phyloP scores from a whole-genome alignment of 2,797 vertebrate genomes.

The Poecilia wingei region DNA sequence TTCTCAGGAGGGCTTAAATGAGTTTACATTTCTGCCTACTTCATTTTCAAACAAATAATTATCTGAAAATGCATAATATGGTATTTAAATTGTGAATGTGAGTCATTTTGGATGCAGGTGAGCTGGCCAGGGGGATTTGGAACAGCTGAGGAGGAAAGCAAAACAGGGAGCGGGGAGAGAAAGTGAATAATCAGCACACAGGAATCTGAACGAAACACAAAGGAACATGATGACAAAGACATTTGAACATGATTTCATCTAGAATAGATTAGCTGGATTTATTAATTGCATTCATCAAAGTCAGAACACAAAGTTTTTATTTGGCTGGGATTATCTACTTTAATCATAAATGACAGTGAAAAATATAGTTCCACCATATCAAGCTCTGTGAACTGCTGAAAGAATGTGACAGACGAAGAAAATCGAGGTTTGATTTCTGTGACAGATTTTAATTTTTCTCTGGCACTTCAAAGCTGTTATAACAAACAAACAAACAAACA shows the following conservation, averaged over 20 bases:
- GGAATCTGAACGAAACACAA: neutral
- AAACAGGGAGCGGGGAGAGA: neutral
- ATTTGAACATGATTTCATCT: neutral
- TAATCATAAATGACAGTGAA: neutral
- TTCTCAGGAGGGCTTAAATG: neutral
- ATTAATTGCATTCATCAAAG: neutral
- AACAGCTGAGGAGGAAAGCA: no score
- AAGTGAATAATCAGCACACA: neutral
- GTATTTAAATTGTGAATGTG: no score
- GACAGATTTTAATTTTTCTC: slow-evolving; percentile 76
- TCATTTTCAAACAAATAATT: no score
- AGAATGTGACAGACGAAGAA: neutral
- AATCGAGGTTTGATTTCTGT: slow-evolving; percentile 27
- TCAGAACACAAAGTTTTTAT: neutral
- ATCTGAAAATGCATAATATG: no score
- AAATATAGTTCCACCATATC: neutral
- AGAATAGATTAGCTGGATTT: neutral
- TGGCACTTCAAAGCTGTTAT: slow-evolving; percentile 81
- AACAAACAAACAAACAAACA: slow-evolving; percentile 61
- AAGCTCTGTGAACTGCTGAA: neutral
- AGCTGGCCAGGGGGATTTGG: no score
- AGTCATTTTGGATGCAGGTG: no score
- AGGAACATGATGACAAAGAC: neutral
- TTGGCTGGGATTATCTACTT: neutral
- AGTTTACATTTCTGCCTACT: no score